Percentiles rank a stretch among this genome's conserved stretches.
Evolutionary conservation across 2,113 vertebrate species (phyloP).

Genomic region (Shinisaurus crocodilurus): DNA sequence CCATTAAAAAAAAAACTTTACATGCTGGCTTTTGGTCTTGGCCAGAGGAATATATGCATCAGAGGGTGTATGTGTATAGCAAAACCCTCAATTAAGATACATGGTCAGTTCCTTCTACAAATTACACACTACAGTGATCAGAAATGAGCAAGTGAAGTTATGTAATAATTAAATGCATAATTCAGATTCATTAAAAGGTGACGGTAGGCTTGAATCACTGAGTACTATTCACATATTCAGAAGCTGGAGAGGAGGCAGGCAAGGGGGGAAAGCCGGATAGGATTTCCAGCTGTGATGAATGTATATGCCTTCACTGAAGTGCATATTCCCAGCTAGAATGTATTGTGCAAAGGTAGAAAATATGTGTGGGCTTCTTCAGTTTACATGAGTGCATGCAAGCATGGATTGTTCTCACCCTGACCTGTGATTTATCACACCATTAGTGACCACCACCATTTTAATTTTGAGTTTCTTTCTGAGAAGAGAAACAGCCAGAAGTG

Average conservation of each 20-base stretch:
- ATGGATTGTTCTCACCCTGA: not conserved
- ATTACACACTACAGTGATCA: not conserved
- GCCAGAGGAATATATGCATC: not conserved
- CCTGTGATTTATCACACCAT: not conserved
- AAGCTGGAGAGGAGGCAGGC: not conserved
- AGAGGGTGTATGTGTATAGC: not conserved
- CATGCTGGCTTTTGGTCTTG: not conserved
- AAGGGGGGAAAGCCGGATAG: not conserved
- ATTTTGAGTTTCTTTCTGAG: not conserved
- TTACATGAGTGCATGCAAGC: not conserved
- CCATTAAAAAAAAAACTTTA: not conserved
- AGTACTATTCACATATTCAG: no score
- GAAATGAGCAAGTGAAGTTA: no score
- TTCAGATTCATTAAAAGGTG: not conserved
- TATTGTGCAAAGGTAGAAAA: not conserved
- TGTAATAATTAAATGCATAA: not conserved
- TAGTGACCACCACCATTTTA: not conserved
- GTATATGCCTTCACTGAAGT: not conserved
- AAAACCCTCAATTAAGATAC: not conserved
- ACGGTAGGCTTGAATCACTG: no score
- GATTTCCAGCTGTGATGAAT: not conserved
- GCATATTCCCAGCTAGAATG: not conserved
- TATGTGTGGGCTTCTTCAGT: not conserved
- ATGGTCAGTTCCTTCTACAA: not conserved
- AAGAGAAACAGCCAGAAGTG: not conserved